Evolutionary conservation across 2,888 invertebrate species (phyloP), one percentile per base, ranked within the genome.

Genomic region (Petrolisthes manimaculis): DNA sequence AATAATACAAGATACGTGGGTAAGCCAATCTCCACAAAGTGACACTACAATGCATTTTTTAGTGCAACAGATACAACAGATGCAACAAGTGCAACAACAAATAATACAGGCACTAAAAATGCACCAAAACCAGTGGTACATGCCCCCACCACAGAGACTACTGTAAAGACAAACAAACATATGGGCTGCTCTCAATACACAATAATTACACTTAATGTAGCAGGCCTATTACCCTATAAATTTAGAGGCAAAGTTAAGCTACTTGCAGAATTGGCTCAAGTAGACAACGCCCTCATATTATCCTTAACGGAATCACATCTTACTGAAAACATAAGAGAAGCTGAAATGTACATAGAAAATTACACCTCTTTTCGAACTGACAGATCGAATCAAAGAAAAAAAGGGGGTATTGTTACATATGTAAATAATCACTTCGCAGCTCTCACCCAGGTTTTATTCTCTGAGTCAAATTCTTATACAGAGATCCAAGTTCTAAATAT

Each of bases 191-290:
- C 18, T 24, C 14, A 6, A 21, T 71, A 71, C 24, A 71, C n/a
- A 71, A 71, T 71, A 71, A 71, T 71, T n/a, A 71, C 71, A 6
- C 37, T 78, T 1, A 78, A 78, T 78, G 51, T 78, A 21, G 78
- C 51, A 8, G 54, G 78, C 21, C 78, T 78, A 24, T 54, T 53
- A 78, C 78, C 78, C 18, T 78, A 78, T n/a, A 78, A 37, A 24
- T 78, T 78, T 53, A 78, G 78, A 78, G 37, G 37, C 51, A 78
- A 78, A 78, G 14, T 78, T 14, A 78, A 78, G 51, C 51, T 78
- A 37, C n/a, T 78, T 18, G 21, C 78, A 78, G 78, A 78, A 78
- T 2, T 78, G 78, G 78, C 37, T 14, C 78, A 78, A 71, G n/a
- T 24, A 21, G 71, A 71, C n/a, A 18, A 71, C 5, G n/a, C 71